A percentile compares a stretch with the other conserved stretches of the same genome.
phyloP scores from a whole-genome alignment of 2,113 vertebrate genomes.

The Boulengeromyrus knoepffleri region DNA sequence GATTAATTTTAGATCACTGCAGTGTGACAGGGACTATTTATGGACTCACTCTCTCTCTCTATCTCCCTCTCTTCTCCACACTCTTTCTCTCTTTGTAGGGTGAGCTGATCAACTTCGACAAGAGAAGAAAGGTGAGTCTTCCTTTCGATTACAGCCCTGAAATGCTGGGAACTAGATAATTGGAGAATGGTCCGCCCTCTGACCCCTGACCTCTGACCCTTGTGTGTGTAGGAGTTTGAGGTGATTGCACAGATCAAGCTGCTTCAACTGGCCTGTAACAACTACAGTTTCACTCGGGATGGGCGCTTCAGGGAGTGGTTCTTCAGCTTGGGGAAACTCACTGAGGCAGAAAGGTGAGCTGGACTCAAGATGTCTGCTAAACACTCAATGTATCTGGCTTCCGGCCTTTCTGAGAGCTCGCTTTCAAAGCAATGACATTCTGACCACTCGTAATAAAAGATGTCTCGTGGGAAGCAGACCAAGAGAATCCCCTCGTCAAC shows the following conservation, averaged over 20 bases:
- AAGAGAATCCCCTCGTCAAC: background rate
- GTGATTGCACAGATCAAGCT: conserved; percentile 96
- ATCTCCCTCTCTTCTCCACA: conserved; percentile 17
- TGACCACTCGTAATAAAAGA: background rate
- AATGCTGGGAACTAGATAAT: background rate
- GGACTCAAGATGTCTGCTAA: background rate
- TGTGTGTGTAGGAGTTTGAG: conserved; percentile 78
- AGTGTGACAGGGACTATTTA: background rate
- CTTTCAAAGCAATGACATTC: background rate
- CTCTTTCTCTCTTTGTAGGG: conserved; percentile 58
- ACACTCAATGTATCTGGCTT: background rate
- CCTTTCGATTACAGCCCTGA: background rate
- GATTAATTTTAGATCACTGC: background rate
- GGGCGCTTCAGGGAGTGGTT: conserved; percentile 81
- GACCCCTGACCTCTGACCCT: background rate
- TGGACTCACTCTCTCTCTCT: background rate
- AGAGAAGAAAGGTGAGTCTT: conserved; percentile 82
- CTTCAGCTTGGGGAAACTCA: conserved; percentile 72
- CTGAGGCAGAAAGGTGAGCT: conserved; percentile 80
- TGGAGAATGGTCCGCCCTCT: background rate
- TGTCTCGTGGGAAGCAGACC: background rate
- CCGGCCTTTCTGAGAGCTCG: background rate
- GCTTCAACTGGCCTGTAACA: conserved; percentile 91
- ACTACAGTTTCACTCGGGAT: conserved; percentile 82
- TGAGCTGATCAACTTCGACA: conserved; percentile 94